These are phyloP conservation scores for Agriopis marginaria DNA, from an alignment of 2,888 invertebrate genomes.

Conservation along the genomic window DNA sequence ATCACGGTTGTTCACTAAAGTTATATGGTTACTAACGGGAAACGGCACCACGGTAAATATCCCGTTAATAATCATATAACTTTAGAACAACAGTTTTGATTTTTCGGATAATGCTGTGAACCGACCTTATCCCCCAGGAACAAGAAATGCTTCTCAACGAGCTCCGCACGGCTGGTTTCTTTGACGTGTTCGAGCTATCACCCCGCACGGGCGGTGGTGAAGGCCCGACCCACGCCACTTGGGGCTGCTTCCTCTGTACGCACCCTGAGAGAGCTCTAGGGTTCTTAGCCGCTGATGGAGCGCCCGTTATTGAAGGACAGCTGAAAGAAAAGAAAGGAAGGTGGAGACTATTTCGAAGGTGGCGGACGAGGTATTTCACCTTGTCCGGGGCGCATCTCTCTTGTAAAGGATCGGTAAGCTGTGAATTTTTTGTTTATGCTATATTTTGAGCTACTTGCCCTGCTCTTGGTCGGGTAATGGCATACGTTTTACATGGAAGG, in stretches of 20 bases:
- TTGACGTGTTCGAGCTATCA: constrained; percentile 96
- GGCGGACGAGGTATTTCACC: constrained; percentile 98
- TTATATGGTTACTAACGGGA: no score
- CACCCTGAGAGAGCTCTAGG: constrained; percentile 96
- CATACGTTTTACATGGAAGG: neutral
- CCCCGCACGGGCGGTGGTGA: constrained; percentile 64
- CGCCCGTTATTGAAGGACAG: constrained; percentile 92
- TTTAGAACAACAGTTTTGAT: no score
- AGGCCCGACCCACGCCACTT: constrained; percentile 73
- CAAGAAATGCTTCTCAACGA: constrained; percentile 95
- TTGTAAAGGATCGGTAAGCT: constrained; percentile 86
- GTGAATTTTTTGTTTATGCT: no score
- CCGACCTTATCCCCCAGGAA: constrained; percentile 81
- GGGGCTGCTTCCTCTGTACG: constrained; percentile 98
- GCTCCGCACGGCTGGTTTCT: constrained; percentile 94
- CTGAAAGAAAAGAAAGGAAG: constrained; percentile 80
- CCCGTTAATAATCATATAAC: no score
- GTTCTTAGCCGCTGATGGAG: constrained; percentile 92
- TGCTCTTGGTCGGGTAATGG: neutral
- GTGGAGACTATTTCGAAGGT: constrained; percentile 95
- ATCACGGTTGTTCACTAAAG: no score
- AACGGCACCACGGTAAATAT: no score
- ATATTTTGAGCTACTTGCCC: neutral
- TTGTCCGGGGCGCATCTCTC: constrained; percentile 96
- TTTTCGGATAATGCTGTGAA: neutral